Conservation (phyloP, 2,888 invertebrate genomes). For the Myopa testacea region DNA sequence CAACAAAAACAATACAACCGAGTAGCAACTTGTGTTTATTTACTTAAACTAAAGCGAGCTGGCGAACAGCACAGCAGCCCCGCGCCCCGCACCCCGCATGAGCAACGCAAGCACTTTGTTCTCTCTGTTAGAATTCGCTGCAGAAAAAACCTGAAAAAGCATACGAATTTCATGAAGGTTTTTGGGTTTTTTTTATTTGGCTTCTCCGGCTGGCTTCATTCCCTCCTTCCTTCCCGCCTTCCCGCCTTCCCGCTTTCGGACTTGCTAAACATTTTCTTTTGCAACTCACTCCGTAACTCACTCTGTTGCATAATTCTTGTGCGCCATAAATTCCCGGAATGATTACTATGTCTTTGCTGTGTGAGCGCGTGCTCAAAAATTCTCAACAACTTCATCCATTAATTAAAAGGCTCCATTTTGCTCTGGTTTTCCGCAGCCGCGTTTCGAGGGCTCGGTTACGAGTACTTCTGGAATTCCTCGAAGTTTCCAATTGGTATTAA, state of each 20-base stretch:
- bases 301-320: slow-evolving; percentile 25
- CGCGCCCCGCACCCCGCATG: background rate
- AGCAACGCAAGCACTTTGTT: background rate
- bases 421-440: background rate
- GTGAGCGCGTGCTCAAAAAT: slow-evolving; percentile 44
- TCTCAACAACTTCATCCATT: slow-evolving; percentile 65
- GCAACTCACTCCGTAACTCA: background rate
- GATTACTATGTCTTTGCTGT: slow-evolving; percentile 24
- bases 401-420: slow-evolving; percentile 64
- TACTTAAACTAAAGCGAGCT: slow-evolving; percentile 19
- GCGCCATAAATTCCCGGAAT: slow-evolving; percentile 35
- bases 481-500: slow-evolving; percentile 33
- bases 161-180: slow-evolving; percentile 11
- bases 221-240: background rate
- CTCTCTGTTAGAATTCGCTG: background rate
- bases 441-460: background rate
- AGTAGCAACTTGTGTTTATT: slow-evolving; percentile 16
- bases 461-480: slow-evolving; percentile 20
- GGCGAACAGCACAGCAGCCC: background rate
- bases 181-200: background rate
- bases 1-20: slow-evolving; percentile 17
- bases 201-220: background rate
- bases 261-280: background rate
- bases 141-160: slow-evolving; percentile 11
- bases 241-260: background rate